Base-by-base conservation (phyloP, 2,113 vertebrate species). In the Mus musculus region DNA sequence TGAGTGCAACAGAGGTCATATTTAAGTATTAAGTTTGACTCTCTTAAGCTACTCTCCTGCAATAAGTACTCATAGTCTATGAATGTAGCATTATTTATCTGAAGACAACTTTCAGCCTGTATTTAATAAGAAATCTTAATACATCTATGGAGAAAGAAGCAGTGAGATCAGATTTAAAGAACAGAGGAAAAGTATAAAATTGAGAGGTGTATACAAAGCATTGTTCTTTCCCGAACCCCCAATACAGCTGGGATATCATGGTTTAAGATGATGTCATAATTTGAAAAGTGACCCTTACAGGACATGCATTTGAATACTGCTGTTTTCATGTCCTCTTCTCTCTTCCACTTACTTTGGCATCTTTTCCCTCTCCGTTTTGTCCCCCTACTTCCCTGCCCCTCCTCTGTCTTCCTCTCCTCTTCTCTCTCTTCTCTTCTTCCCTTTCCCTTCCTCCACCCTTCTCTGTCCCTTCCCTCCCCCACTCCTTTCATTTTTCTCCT, bases 1-100 rank as follows among this genome's bases (percentile, higher is more conserved):
- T 30, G 12, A 75, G 54, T n/a, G 8, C 59, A 65, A 46, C 39
- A 39, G 42, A 91, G 22, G 5, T 92, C 39, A 67, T 42, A 26
- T 78, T 90, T 95, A 92, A 78, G 61, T 4, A 86, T n/a, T 59
- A 77, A 91, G 89, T 82, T 19, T 91, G 33, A 95, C 39, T 87
- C 3, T 93, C 19, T 49, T 72, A 52, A 90, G 56, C 14, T 76
- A 56, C 59, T 93, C 22, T 5, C 56, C 52, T 72, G 5, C 13
- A 81, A 81, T 36, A 73, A 90, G 90, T 81, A 36, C 7, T 65
- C 92, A 63, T 0, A 7, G 13, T 72, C 3, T 54, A 30, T 72
- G 30, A 61, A 65, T 63, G 87, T 73, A 72, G 33, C 26, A 71
- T n/a, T n/a, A 52, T 56, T 54, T 72, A 63, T 24, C 89, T 75